A percentile compares a stretch with the other conserved stretches of the same genome.
Conservation (phyloP, 2,113 vertebrate species). For the Pterocles gutturalis region DNA sequence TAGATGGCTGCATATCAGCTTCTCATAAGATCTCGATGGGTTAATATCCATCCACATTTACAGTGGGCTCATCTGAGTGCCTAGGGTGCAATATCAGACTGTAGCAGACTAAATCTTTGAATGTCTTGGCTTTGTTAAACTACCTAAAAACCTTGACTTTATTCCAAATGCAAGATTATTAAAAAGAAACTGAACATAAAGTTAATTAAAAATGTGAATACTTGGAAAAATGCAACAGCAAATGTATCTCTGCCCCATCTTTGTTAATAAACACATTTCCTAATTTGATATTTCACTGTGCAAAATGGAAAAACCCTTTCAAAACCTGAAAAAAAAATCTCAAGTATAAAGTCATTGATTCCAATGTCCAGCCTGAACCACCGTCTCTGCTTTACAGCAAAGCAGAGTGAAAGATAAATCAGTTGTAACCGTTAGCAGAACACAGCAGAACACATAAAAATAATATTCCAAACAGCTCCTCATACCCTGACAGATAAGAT, state of each 20-base stretch:
- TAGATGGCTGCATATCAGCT: not conserved
- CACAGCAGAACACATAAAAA: not conserved
- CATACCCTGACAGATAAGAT: not conserved
- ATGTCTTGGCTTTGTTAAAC: not conserved
- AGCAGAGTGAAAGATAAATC: not conserved
- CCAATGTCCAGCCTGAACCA: not conserved
- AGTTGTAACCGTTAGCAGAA: constrained; percentile 3
- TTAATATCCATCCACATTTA: not conserved
- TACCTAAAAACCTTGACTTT: not conserved
- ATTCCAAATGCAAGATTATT: not conserved
- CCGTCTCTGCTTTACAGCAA: not conserved
- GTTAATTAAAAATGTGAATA: not conserved
- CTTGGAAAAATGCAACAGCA: not conserved
- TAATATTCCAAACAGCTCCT: constrained; percentile 2
- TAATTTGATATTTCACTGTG: not conserved
- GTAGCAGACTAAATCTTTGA: not conserved
- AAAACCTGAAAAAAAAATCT: not conserved
- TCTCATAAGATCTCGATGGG: not conserved
- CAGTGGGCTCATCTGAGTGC: not conserved
- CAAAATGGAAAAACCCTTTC: not conserved
- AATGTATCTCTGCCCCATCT: not conserved
- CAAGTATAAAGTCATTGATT: not conserved
- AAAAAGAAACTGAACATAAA: not conserved
- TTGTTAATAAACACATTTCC: not conserved
- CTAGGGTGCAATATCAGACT: not conserved